These are phyloP conservation scores for Phasia obesa DNA, from an alignment of 2,888 invertebrate species.

Conservation along the genomic window DNA sequence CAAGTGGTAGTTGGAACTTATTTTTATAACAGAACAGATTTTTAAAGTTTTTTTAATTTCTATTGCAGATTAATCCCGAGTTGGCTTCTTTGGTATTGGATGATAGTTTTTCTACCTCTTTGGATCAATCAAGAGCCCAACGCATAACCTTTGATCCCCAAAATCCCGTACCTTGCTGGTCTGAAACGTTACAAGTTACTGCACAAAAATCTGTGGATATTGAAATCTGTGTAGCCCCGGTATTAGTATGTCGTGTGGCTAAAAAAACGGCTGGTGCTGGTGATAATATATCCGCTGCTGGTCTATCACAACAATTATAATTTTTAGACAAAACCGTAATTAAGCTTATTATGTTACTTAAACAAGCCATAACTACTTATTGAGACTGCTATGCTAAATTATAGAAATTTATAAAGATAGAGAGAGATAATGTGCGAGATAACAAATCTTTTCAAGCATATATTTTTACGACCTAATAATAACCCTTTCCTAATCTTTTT, in stretches of 20 bases:
- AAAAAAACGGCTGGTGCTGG: conserved; percentile 93
- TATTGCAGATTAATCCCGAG: conserved; percentile 81
- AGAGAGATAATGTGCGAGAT: background rate
- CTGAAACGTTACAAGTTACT: conserved; percentile 84
- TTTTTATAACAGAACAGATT: background rate
- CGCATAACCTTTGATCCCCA: conserved; percentile 87
- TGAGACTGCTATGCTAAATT: conserved; percentile 47
- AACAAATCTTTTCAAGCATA: conserved; percentile 5
- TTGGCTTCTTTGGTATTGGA: conserved; percentile 87
- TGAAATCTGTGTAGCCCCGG: conserved; percentile 92
- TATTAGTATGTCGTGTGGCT: conserved; percentile 91
- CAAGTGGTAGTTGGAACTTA: conserved; percentile 80
- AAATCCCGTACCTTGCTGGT: conserved; percentile 92
- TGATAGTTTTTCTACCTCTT: conserved; percentile 91
- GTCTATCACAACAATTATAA: conserved; percentile 87
- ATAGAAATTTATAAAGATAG: background rate
- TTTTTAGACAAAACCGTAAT: conserved; percentile 3
- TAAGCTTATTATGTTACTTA: conserved; percentile 23
- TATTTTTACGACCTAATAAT: conserved; percentile 32
- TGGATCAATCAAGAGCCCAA: conserved; percentile 82
- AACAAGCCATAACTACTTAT: conserved; percentile 63
- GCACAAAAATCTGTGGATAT: conserved; percentile 73
- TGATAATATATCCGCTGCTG: conserved; percentile 94
- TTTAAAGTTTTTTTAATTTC: background rate
- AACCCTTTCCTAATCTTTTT: background rate